These are phyloP conservation scores for Chrysolina haemoptera DNA, from an alignment of 2,888 invertebrate species.

Conservation along the genomic window DNA sequence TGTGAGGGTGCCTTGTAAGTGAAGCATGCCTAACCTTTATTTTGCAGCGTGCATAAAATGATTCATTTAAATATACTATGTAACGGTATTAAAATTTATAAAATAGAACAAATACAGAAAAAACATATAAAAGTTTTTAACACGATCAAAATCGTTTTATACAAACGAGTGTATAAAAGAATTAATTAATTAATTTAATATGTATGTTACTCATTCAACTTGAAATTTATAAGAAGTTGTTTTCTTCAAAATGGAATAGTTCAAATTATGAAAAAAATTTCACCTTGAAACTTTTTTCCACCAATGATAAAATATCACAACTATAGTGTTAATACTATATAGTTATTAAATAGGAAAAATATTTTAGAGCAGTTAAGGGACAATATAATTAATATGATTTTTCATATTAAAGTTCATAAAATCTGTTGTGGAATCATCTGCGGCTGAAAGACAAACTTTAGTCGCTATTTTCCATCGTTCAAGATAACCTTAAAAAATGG, in stretches of 20 bases:
- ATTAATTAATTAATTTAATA: no score
- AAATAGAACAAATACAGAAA: neutral
- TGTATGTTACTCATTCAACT: no score
- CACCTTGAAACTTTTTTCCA: neutral
- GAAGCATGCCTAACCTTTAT: slow-evolving; percentile 81
- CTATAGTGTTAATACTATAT: neutral
- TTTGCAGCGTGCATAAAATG: slow-evolving; percentile 50
- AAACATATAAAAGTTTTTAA: neutral
- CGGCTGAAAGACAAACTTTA: no score
- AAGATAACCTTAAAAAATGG: no score
- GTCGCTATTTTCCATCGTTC: no score
- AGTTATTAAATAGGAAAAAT: neutral
- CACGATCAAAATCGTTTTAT: no score
- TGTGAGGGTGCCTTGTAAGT: slow-evolving; percentile 77
- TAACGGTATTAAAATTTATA: neutral
- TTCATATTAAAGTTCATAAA: no score
- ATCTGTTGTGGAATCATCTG: no score
- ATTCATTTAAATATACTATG: slow-evolving; percentile 27
- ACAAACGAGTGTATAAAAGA: no score
- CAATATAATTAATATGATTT: neutral
- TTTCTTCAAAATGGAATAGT: neutral
- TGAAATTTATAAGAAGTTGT: no score
- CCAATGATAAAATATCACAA: neutral
- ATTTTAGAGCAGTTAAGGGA: neutral
- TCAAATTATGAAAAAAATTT: neutral